A percentile compares a stretch with the other conserved stretches of the same genome.
phyloP scores from a whole-genome alignment of 2,888 invertebrate genomes.

The Stenichneumon culpator region DNA sequence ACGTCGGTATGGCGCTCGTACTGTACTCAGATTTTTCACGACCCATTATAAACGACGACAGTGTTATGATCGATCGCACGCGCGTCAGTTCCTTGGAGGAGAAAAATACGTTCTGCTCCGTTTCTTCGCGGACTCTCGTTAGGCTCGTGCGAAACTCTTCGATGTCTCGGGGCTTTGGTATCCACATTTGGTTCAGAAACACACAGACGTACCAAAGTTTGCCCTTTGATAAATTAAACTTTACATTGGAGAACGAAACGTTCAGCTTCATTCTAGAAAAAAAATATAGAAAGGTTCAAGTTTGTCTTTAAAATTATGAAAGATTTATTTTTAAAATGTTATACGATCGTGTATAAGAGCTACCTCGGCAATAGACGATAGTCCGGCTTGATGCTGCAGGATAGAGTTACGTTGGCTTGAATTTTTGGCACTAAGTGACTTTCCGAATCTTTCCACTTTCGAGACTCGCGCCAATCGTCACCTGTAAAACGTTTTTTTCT shows the following conservation, averaged over 20 bases:
- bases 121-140: slow-evolving; percentile 62
- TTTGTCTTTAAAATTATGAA: neutral
- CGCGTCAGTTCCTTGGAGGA: slow-evolving; percentile 72
- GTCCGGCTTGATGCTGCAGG: slow-evolving; percentile 91
- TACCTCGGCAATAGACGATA: slow-evolving; percentile 90
- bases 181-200: slow-evolving; percentile 87
- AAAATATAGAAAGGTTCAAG: neutral
- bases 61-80: slow-evolving; percentile 76
- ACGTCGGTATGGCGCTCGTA: slow-evolving; percentile 73
- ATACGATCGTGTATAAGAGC: slow-evolving; percentile 10
- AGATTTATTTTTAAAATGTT: neutral
- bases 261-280: slow-evolving; percentile 90
- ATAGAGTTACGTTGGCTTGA: slow-evolving; percentile 89
- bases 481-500: slow-evolving; percentile 82
- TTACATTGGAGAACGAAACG: slow-evolving; percentile 90
- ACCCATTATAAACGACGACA: slow-evolving; percentile 76
- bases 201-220: slow-evolving; percentile 89
- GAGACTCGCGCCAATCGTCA: slow-evolving; percentile 91
- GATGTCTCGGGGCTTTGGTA: slow-evolving; percentile 80
- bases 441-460: slow-evolving; percentile 90
- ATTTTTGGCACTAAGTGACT: slow-evolving; percentile 91
- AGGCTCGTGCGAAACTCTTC: slow-evolving; percentile 71
- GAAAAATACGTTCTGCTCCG: slow-evolving; percentile 58
- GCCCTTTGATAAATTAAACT: slow-evolving; percentile 91
- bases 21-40: slow-evolving; percentile 73